Evolutionary conservation across 2,888 invertebrate genomes (phyloP).

Genomic region (Helleia helle): DNA sequence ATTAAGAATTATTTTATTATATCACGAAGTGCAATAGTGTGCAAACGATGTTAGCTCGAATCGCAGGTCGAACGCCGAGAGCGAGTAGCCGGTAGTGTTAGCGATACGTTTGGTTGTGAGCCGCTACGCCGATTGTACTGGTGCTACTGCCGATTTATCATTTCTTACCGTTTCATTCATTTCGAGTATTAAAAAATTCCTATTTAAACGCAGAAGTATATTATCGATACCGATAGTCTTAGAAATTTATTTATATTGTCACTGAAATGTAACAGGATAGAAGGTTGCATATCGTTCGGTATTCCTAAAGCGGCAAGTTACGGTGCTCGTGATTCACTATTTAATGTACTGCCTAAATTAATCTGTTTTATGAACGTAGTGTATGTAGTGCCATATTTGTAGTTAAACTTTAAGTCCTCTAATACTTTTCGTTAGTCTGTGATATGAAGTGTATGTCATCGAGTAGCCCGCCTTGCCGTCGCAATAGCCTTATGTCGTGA

Average conservation of each 20-base stretch:
- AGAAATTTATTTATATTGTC: conserved; percentile 62
- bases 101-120: conserved; percentile 53
- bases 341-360: conserved; percentile 8
- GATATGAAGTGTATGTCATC: conserved; percentile 56
- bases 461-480: conserved; percentile 47
- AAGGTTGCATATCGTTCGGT: conserved; percentile 17
- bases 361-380: conserved; percentile 1
- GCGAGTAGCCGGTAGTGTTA: conserved; percentile 64
- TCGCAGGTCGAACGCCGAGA: conserved; percentile 41
- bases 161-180: conserved; percentile 21
- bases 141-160: conserved; percentile 53
- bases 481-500: conserved; percentile 23
- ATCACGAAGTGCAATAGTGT: conserved; percentile 42
- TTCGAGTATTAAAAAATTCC: conserved; percentile 15
- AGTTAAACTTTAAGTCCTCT: conserved; percentile 47
- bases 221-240: conserved; percentile 50
- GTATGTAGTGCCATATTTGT: conserved; percentile 60
- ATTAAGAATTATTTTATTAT: conserved; percentile 53
- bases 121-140: conserved; percentile 43
- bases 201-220: conserved; percentile 51
- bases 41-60: conserved; percentile 41
- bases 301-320: background rate
- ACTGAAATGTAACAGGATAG: conserved; percentile 64
- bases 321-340: conserved; percentile 5
- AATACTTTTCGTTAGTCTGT: conserved; percentile 65